These are phyloP conservation scores for Watsonalla cultraria DNA, from an alignment of 2,888 invertebrate species.

Conservation along the genomic window DNA sequence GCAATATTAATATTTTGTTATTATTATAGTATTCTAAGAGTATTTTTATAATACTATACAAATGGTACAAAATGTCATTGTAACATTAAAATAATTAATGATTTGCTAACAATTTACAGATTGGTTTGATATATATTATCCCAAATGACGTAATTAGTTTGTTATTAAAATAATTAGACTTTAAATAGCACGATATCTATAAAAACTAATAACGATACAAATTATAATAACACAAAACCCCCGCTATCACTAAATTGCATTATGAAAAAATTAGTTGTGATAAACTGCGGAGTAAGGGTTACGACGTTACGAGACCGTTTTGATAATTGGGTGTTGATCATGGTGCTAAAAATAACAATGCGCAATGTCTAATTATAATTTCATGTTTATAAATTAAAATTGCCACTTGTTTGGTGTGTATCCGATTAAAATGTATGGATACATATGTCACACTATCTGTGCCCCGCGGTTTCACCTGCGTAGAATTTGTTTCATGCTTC, in stretches of 20 bases:
- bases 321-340: constrained; percentile 42
- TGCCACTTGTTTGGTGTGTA: neutral
- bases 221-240: neutral
- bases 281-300: constrained; percentile 41
- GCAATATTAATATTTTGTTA: no score
- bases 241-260: constrained; percentile 1
- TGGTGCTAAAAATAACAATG: constrained; percentile 47
- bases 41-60: no score
- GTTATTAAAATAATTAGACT: neutral
- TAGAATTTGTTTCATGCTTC: no score
- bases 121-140: no score
- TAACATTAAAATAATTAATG: no score
- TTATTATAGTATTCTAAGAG: no score
- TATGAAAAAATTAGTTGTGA: constrained; percentile 26
- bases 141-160: neutral
- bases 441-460: no score
- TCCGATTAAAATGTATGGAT: neutral
- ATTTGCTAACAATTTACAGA: no score
- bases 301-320: constrained; percentile 54
- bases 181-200: neutral
- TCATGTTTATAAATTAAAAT: neutral
- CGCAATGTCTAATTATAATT: constrained; percentile 30
- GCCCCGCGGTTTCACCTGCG: no score
- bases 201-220: neutral
- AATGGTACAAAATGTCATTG: no score